These are phyloP conservation scores for Tachypleus tridentatus DNA, from an alignment of 1,140 invertebrate species.

Conservation along the genomic window DNA sequence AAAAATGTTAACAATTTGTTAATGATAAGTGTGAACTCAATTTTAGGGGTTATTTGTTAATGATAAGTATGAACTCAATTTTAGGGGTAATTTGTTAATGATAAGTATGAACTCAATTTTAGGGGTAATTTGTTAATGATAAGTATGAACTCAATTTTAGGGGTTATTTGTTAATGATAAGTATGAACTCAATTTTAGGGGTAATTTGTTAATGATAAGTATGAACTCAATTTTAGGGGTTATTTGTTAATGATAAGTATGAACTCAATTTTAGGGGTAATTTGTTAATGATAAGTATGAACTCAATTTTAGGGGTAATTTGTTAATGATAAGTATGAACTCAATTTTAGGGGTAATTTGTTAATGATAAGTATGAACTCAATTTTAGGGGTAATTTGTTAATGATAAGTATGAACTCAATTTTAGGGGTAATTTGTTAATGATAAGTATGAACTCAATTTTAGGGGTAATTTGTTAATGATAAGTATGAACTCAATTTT, in stretches of 20 bases:
- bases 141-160: constrained; percentile 24
- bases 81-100: constrained; percentile 51
- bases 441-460: constrained; percentile 32
- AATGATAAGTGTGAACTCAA: constrained; percentile 31
- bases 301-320: constrained; percentile 43
- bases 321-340: constrained; percentile 35
- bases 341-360: constrained; percentile 45
- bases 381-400: constrained; percentile 48
- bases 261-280: constrained; percentile 43
- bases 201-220: constrained; percentile 40
- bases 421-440: constrained; percentile 51
- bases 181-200: constrained; percentile 40
- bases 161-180: constrained; percentile 67
- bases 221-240: constrained; percentile 42
- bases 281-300: constrained; percentile 37
- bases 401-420: constrained; percentile 32
- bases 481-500: constrained; percentile 33
- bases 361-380: constrained; percentile 33
- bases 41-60: constrained; percentile 62
- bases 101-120: constrained; percentile 33
- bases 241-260: constrained; percentile 53
- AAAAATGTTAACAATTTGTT: too few relatives aligned
- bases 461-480: constrained; percentile 51
- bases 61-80: constrained; percentile 32
- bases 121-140: constrained; percentile 60